Base-by-base conservation (phyloP, 2,113 vertebrate species). In the Serinus canaria region DNA sequence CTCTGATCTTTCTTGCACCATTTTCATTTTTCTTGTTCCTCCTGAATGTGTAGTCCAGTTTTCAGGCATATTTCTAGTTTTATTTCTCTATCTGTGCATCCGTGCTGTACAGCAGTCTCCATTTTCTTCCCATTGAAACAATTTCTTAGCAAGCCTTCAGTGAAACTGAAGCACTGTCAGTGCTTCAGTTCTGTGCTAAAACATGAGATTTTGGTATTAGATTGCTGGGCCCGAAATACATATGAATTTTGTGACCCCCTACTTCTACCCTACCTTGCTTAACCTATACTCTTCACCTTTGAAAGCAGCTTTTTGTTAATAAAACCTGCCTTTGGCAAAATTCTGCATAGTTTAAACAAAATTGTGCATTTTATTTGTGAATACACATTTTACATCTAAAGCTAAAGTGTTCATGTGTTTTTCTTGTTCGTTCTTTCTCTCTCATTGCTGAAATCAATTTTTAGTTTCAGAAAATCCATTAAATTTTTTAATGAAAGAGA, bases 101-200 rank as follows among this genome's bases (percentile, higher is more conserved):
- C 0, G 0, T 62, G 18, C 16, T 44, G 9, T 79, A 46, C 11
- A 28, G 16, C 1, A 3, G 10, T 50, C 31, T 67, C 31, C 7
- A 16, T 55, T 88, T 77, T 22, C 24, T 87, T 81, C 35, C 30
- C 22, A 33, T 84, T 79, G 49, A 85, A 53, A 41, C 58, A 2
- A 43, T 20, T 87, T 80, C 31, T 84, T 67, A 67, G 47, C 28
- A 62, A 66, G 12, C 35, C 64, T 6, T 4, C 16, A 44, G 30
- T 44, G 37, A 68, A 91, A n/a, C 49, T 49, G 6, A n/a, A n/a
- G n/a, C n/a, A n/a, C n/a, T 46, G 37, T 47, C 47, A 39, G 59
- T 67, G 52, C 53, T 77, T 69, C 21, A 55, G 23, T 70, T 89
- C 47, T 72, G 35, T 72, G 44, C 37, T 75, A 43, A 68, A 84